Conservation (phyloP, 2,888 invertebrate genomes). For the Hyles lineata region DNA sequence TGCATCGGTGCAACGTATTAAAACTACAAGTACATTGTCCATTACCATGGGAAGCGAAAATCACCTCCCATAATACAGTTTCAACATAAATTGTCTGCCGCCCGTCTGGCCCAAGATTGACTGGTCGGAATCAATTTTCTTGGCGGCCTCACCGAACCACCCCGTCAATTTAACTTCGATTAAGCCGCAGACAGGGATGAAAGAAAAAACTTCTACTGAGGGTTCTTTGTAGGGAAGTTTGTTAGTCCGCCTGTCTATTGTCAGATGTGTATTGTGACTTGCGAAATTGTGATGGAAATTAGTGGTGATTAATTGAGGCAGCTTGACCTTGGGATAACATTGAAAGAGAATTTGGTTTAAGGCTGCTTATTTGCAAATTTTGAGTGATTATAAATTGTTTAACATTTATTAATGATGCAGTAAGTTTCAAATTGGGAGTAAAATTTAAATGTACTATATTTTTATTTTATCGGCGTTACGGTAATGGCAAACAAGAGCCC, state of each 20-base stretch:
- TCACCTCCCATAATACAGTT: constrained; percentile 2
- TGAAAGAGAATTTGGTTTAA: neutral
- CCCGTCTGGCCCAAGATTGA: constrained; percentile 30
- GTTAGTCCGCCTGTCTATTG: constrained; percentile 3
- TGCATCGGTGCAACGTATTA: too few species aligned
- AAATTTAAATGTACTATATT: too few species aligned
- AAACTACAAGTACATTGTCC: neutral
- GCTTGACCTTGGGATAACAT: constrained; percentile 15
- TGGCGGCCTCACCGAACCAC: constrained; percentile 41
- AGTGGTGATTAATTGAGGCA: constrained; percentile 11
- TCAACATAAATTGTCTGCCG: constrained; percentile 21
- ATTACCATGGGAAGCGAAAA: too few species aligned
- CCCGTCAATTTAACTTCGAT: constrained; percentile 68
- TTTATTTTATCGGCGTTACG: too few species aligned
- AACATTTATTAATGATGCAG: neutral
- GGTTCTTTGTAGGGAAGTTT: constrained; percentile 36
- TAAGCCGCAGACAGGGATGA: constrained; percentile 55
- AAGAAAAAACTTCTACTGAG: constrained; percentile 51
- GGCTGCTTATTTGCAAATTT: constrained; percentile 9
- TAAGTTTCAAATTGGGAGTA: too few species aligned
- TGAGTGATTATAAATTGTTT: neutral
- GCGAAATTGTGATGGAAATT: constrained; percentile 36
- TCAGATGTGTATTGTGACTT: constrained; percentile 31
- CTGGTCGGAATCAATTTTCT: constrained; percentile 53
- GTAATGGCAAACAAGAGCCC: too few species aligned